Percentiles rank a stretch among this genome's conserved stretches.
phyloP scores from a whole-genome alignment of 2,797 vertebrate genomes.

The Smutsia temminckii region DNA sequence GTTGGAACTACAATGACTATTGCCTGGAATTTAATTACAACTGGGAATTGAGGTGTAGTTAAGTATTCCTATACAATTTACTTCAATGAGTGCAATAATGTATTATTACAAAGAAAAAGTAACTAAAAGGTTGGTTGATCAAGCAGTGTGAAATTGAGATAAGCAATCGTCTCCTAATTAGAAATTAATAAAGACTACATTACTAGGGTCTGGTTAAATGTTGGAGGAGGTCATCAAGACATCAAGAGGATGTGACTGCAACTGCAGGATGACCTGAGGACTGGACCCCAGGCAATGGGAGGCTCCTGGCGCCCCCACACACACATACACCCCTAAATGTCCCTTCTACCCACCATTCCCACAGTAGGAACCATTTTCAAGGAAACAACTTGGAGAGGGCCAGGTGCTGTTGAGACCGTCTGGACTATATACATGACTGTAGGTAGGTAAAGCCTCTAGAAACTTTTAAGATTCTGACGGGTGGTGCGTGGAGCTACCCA shows the following conservation, averaged over 20 bases:
- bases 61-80: slow-evolving; percentile 28
- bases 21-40: background rate
- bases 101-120: slow-evolving; percentile 27
- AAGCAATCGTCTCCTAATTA: background rate
- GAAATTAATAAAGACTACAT: background rate
- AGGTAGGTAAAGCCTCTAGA: background rate
- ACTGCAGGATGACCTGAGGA: background rate
- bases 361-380: background rate
- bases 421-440: background rate
- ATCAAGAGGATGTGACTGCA: background rate
- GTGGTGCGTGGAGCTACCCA: rapidly evolving
- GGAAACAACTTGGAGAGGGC: background rate
- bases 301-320: background rate
- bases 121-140: background rate
- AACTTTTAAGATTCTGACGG: background rate
- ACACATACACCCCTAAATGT: background rate
- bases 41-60: background rate
- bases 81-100: slow-evolving; percentile 15
- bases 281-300: background rate
- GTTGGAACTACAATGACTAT: background rate
- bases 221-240: background rate
- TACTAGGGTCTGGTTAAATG: background rate
- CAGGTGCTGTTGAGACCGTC: background rate
- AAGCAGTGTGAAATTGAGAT: background rate
- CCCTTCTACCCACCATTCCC: background rate